phyloP scores from a whole-genome alignment of 2,888 invertebrate species.

The Aphrophora alni region DNA sequence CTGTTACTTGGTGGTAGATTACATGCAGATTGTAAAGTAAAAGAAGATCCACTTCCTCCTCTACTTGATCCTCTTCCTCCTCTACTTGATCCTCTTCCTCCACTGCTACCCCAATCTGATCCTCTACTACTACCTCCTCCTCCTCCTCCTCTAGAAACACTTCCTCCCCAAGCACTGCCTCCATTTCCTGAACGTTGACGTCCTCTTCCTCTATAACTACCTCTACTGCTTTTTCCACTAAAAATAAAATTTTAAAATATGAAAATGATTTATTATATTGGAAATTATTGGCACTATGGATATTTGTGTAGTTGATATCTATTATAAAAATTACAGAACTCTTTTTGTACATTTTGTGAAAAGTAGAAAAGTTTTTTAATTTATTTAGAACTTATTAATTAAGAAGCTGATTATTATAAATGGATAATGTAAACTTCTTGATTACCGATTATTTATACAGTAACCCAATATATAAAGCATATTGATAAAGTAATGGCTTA shows the following conservation, averaged over 20 bases:
- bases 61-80: not conserved
- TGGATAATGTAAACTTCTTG: no score
- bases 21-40: constrained; percentile 33
- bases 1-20: constrained; percentile 41
- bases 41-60: constrained; percentile 3
- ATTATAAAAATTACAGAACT: not conserved
- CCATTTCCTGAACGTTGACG: not conserved
- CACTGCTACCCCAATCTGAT: not conserved
- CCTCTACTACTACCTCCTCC: not conserved
- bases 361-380: no score
- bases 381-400: no score
- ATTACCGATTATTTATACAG: no score
- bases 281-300: not conserved
- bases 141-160: not conserved
- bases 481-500: no score
- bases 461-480: no score
- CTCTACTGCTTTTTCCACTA: not conserved
- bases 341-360: no score
- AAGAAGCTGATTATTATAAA: no score
- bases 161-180: not conserved
- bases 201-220: not conserved
- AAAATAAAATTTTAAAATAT: not conserved
- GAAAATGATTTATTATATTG: not conserved
- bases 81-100: not conserved
- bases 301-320: not conserved